These are phyloP conservation scores for Tiliacea aurago DNA, from an alignment of 2,888 invertebrate genomes.

Conservation along the genomic window DNA sequence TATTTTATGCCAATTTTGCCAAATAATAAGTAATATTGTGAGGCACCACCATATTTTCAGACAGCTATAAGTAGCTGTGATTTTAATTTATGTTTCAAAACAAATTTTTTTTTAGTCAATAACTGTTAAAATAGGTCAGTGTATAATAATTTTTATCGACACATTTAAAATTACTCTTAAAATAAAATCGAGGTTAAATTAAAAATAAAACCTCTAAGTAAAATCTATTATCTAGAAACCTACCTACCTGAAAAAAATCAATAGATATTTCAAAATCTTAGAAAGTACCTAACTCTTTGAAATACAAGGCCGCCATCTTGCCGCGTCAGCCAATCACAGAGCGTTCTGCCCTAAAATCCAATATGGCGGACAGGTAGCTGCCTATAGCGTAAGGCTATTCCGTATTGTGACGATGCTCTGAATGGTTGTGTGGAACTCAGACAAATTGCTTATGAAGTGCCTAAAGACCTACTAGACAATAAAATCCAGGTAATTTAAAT, in stretches of 20 bases:
- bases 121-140: no score
- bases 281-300: conserved; percentile 67
- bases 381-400: conserved; percentile 78
- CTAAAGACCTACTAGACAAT: background rate
- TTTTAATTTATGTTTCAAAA: background rate
- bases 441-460: conserved; percentile 25
- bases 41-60: conserved; percentile 12
- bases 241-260: background rate
- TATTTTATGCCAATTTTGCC: conserved; percentile 29
- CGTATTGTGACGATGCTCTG: conserved; percentile 77
- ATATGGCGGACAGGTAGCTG: conserved; percentile 81
- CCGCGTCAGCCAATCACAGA: conserved; percentile 81
- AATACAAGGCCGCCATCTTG: conserved; percentile 85
- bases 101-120: background rate
- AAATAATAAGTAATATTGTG: conserved; percentile 21
- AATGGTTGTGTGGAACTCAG: conserved; percentile 68
- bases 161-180: background rate
- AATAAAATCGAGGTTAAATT: background rate
- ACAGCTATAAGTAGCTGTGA: background rate
- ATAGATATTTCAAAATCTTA: conserved; percentile 45
- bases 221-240: background rate
- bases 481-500: conserved; percentile 28
- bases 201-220: background rate
- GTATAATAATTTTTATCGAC: background rate
- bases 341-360: conserved; percentile 73